Evolutionary conservation across 1,140 invertebrate species (phyloP), one percentile per base, ranked within the genome.

Genomic region (Tetramorium simillimum): DNA sequence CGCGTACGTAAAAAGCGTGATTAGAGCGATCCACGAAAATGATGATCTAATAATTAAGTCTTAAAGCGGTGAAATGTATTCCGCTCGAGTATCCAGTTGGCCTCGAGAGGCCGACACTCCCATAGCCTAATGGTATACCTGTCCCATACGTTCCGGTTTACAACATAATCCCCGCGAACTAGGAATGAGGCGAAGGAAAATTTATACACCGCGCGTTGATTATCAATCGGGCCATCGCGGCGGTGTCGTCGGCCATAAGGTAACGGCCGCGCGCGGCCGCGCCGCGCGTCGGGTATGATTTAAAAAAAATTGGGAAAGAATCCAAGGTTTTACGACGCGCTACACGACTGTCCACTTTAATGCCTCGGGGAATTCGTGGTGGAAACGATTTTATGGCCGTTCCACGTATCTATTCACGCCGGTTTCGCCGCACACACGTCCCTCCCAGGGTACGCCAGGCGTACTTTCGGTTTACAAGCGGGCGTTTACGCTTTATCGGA

Each of bases 331-430:
- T 90, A 90, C 85, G 89, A 89, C 16, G 37, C 76, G 58, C 21
- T 67, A 53, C 24, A 43, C 18, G 46, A 53, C 58, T 67, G 87
- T 89, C 75, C 82, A 24, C 72, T 77, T 62, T 78, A 73, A 67
- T 58, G 67, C 60, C 40, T 87, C 37, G 14, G 28, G 76, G 73
- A 80, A 81, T 81, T 75, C 49, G 49, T 53, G 84, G 46, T 63
- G 56, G 53, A 60, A 60, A 78, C 73, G 77, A 84, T 67, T 90
- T 87, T 90, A 90, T 63, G 85, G 72, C n/a, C 88, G 73, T 28
- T 87, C 77, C 78, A 33, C 33, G 40, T 72, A 84, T 89, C 86
- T 87, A 87, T 85, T 85, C 63, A 75, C 43, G 58, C 65, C 43
- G 53, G 43, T 86, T 53, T 46, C 56, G 40, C 37, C 18, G 28